These are phyloP conservation scores for Agapornis canus DNA, from an alignment of 2,797 vertebrate species.

Conservation along the genomic window DNA sequence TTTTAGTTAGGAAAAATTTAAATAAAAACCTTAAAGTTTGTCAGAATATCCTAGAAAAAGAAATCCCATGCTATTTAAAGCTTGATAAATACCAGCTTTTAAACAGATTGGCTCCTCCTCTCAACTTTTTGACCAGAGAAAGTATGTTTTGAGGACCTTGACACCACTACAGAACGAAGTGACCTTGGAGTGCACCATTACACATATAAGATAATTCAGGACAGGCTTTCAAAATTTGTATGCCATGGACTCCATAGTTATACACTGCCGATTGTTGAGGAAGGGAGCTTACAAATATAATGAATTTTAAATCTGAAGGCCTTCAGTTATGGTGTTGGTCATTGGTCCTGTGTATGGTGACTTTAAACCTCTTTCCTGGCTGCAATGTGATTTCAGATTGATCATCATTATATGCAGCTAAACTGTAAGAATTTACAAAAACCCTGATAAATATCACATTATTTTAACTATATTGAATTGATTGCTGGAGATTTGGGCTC, in stretches of 20 bases:
- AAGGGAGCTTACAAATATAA: not conserved
- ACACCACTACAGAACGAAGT: not conserved
- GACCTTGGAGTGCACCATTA: not conserved
- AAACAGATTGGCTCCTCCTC: not conserved
- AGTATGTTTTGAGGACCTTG: not conserved
- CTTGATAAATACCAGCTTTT: not conserved
- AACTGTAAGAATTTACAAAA: not conserved
- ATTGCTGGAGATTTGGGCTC: not conserved
- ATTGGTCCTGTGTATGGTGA: not conserved
- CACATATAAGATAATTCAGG: not conserved
- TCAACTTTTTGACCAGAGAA: not conserved
- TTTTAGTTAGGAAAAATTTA: not conserved
- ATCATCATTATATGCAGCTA: not conserved
- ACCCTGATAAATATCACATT: not conserved
- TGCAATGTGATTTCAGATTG: not conserved
- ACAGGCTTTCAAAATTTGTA: not conserved
- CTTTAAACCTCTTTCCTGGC: not conserved
- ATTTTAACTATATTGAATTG: not conserved
- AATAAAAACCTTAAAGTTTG: not conserved
- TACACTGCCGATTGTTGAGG: not conserved
- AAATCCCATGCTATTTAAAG: not conserved
- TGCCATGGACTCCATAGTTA: not conserved
- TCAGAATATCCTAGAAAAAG: not conserved
- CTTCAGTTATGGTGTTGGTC: not conserved
- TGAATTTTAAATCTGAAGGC: not conserved